Evolutionary conservation across 2,797 vertebrate genomes (phyloP), one percentile per base, ranked within the genome.

Genomic region (Dendrocincla fuliginosa): DNA sequence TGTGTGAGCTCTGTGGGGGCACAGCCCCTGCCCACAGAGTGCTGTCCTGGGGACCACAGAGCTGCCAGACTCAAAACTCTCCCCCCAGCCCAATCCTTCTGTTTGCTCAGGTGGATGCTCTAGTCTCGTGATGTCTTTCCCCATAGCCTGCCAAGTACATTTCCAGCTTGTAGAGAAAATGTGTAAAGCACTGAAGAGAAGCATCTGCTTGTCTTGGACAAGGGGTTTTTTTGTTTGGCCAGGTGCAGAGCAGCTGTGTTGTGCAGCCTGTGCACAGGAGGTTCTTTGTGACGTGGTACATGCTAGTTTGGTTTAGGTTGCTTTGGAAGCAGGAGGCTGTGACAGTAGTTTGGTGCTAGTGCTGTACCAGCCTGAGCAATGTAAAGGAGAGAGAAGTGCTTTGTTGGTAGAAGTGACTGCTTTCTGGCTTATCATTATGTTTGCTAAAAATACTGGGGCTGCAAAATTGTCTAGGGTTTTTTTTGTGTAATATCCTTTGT

Each of bases 21-120:
- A 27, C 6, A 10, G 44, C 16, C 22, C 1, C 33, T 49, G 68
- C 52, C 52, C 20, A 6, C 1, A 0, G 30, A n/a, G 5, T 18
- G 42, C 49, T 87, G 50, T 56, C 11, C 8, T 50, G n/a, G 32
- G 49, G 30, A 19, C 49, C 7, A 10, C 32, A 1, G 1, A 44
- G 22, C 63, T 65, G 57, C 35, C 52, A 56, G 52, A 25, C 49
- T 83, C 55, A 12, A n/a, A 74, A 41, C 13, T 39, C 46, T 50
- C 55, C 63, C 24, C 5, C 5, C 23, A 56, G 23, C 10, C 39
- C 44, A 47, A 8, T 0, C 9, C 32, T 47, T 57, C 53, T n/a
- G 8, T 73, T 83, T 68, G 44, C 33, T 59, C 17, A n/a, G 32
- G 15, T 37, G 33, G 39, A 17, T 39, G 55, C 11, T 74, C 16